A percentile compares a stretch with the other conserved stretches of the same genome.
These are phyloP conservation scores for Cladopsammia gracilis DNA, from an alignment of 64 coral and sea anemone species.

Conservation along the genomic window DNA sequence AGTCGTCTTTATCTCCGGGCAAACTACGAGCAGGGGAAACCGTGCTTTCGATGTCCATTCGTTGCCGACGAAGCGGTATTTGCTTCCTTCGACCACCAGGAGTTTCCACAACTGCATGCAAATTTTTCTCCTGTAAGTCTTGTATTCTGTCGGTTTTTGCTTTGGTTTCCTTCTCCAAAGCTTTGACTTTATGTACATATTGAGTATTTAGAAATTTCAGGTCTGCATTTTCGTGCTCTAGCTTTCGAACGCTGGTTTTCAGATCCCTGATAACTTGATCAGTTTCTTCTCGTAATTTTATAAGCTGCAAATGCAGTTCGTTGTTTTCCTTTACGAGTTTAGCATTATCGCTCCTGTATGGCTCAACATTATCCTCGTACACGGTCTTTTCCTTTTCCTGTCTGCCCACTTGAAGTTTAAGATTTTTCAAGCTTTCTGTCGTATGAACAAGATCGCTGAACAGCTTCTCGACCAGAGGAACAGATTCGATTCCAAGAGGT, in stretches of 20 bases:
- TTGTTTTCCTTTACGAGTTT: conserved; percentile 99
- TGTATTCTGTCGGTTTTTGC: conserved; percentile 93
- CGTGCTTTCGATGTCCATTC: conserved; percentile 98
- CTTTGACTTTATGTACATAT: conserved; percentile 99
- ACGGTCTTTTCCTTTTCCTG: conserved; percentile 84
- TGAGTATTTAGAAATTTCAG: conserved; percentile 99
- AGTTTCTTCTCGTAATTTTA: conserved; percentile 92
- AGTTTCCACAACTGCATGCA: conserved; percentile 98
- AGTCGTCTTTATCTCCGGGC: conserved; percentile 49
- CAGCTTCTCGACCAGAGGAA: conserved; percentile 97
- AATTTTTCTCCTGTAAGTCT: conserved; percentile 96
- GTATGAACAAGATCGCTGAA: conserved; percentile 99
- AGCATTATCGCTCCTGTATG: conserved; percentile 98
- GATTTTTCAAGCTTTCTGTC: conserved; percentile 98
- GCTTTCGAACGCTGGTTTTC: conserved; percentile 91
- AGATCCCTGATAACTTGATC: conserved; percentile 89
- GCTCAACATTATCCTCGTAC: conserved; percentile 95
- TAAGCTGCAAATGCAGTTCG: conserved; percentile 95
- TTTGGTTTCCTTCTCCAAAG: conserved; percentile 94
- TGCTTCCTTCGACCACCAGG: conserved; percentile 96
- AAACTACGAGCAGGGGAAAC: conserved; percentile 77
- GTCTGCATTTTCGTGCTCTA: conserved; percentile 99
- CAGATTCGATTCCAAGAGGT: conserved; percentile 97
- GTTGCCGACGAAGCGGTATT: conserved; percentile 91
- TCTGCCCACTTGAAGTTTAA: conserved; percentile 89